Evolutionary conservation across 2,888 invertebrate species (phyloP).

Genomic region (Pseudanteris insignis): DNA sequence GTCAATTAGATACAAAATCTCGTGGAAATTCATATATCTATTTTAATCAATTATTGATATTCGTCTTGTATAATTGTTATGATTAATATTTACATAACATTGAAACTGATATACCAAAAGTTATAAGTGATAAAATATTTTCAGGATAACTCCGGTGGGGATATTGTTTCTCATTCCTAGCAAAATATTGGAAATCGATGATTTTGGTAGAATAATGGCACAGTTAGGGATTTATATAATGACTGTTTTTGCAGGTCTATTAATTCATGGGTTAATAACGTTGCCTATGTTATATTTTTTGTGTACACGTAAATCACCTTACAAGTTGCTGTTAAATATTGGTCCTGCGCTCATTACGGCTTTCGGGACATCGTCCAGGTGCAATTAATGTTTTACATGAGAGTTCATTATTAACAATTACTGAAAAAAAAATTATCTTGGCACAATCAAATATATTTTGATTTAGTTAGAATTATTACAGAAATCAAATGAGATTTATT

Average conservation of each 20-base stretch:
- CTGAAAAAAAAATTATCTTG: no score
- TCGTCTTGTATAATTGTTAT: no score
- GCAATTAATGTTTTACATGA: slow-evolving; percentile 1
- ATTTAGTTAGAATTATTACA: no score
- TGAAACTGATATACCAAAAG: no score
- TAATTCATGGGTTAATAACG: slow-evolving; percentile 90
- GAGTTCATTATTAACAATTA: neutral
- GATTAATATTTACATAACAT: no score
- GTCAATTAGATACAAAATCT: no score
- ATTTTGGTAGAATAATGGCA: slow-evolving; percentile 82
- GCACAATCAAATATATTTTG: no score
- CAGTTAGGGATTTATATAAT: slow-evolving; percentile 90
- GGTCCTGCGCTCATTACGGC: slow-evolving; percentile 94
- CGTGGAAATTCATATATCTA: no score
- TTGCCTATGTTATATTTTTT: slow-evolving; percentile 87
- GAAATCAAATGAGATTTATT: no score
- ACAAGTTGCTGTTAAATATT: slow-evolving; percentile 80
- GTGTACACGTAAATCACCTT: slow-evolving; percentile 83
- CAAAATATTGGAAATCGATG: slow-evolving; percentile 89
- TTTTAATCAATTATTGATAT: no score
- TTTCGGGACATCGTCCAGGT: slow-evolving; percentile 89
- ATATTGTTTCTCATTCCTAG: slow-evolving; percentile 88
- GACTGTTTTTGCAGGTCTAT: slow-evolving; percentile 88
- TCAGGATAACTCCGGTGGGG: slow-evolving; percentile 86
- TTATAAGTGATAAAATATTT: no score